phyloP scores from a whole-genome alignment of 2,113 vertebrate genomes.

The Herpetotheres cachinnans region DNA sequence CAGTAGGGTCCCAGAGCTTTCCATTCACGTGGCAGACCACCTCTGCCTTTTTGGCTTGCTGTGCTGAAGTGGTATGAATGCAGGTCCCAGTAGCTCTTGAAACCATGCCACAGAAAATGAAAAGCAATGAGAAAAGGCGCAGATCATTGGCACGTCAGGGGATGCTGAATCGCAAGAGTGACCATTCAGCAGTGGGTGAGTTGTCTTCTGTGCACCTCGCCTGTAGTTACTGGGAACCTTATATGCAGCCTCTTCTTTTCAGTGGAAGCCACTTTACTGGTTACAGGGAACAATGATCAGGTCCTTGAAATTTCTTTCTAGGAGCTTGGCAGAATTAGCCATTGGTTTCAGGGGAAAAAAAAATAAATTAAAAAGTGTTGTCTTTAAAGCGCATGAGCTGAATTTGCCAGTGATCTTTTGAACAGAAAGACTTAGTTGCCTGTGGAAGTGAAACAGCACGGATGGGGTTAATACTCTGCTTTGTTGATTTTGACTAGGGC shows the following conservation, averaged over 20 bases:
- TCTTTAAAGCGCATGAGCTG: neutral
- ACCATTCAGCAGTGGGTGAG: neutral
- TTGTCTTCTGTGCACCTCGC: too few species aligned
- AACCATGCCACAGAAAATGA: neutral
- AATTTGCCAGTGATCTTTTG: neutral
- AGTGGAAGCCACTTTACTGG: neutral
- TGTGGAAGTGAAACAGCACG: neutral
- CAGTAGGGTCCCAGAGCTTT: neutral
- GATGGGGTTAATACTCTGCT: conserved; percentile 23
- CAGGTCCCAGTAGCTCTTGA: neutral
- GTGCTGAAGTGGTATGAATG: accelerated
- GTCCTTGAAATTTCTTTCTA: neutral
- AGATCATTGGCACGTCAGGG: accelerated
- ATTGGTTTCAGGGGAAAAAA: accelerated
- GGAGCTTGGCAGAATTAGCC: neutral
- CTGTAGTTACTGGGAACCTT: neutral
- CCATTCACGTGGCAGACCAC: accelerated
- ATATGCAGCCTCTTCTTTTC: neutral
- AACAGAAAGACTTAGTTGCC: neutral
- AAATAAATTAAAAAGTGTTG: neutral
- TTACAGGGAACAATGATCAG: neutral
- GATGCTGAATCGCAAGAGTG: neutral
- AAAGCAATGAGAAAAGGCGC: neutral
- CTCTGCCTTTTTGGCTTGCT: neutral
- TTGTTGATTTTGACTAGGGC: conserved; percentile 29